A percentile compares a stretch with the other conserved stretches of the same genome.
Conservation (phyloP, 2,797 vertebrate genomes). For the Cuniculus paca region DNA sequence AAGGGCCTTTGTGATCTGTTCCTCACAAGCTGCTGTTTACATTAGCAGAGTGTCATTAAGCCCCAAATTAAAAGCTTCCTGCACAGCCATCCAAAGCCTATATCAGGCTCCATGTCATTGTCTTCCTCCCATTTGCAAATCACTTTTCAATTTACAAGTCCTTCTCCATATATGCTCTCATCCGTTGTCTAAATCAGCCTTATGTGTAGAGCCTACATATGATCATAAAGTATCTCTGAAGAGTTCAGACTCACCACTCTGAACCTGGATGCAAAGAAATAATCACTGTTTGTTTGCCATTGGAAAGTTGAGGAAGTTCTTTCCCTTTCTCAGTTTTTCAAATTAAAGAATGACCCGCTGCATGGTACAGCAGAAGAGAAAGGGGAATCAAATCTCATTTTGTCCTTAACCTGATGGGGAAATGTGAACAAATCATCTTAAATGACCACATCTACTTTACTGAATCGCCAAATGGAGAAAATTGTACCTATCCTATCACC, state of each 20-base stretch:
- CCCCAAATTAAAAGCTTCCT: constrained; percentile 53
- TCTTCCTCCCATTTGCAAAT: background rate
- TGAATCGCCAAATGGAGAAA: constrained; percentile 22
- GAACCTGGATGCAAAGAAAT: constrained; percentile 2
- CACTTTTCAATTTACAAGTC: background rate
- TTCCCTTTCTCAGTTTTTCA: background rate
- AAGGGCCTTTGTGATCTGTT: background rate
- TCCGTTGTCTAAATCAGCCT: constrained; percentile 8
- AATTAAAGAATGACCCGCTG: background rate
- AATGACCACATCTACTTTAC: constrained; percentile 28
- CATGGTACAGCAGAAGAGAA: background rate
- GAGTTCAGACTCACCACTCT: background rate
- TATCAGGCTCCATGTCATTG: background rate
- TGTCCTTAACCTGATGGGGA: constrained; percentile 1
- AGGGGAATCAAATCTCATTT: constrained; percentile 18
- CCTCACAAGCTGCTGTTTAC: background rate
- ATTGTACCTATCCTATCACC: background rate
- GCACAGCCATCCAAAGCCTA: background rate
- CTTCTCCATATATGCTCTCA: background rate
- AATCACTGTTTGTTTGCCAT: background rate
- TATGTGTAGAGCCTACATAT: background rate
- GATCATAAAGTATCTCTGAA: constrained; percentile 26
- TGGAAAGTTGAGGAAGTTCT: background rate
- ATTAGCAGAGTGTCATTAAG: background rate
- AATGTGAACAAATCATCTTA: constrained; percentile 2